phyloP scores from a whole-genome alignment of 2,113 vertebrate genomes.

The Micronycteris hirsuta region DNA sequence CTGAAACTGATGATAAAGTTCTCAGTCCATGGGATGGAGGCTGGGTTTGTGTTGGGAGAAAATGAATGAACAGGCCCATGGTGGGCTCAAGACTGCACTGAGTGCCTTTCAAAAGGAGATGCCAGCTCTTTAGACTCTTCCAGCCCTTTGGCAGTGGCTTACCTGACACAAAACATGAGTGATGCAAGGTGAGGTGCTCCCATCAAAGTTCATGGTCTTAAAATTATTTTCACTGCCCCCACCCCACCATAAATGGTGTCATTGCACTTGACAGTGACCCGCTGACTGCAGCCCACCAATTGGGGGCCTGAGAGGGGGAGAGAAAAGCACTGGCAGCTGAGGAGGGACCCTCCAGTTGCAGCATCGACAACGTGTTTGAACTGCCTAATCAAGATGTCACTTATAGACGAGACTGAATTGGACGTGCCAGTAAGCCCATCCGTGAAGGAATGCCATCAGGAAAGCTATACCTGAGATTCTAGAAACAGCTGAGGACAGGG shows the following conservation, averaged over 20 bases:
- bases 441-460: neutral
- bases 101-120: neutral
- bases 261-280: neutral
- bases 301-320: neutral
- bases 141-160: neutral
- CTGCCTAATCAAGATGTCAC: neutral
- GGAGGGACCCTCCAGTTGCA: neutral
- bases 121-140: neutral
- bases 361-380: neutral
- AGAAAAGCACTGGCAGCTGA: neutral
- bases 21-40: neutral
- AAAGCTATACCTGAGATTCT: neutral
- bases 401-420: neutral
- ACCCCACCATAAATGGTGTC: too few species aligned
- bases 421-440: rapidly evolving
- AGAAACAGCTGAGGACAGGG: neutral
- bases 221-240: neutral
- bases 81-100: neutral
- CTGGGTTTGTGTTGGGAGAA: neutral
- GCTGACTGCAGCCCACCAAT: neutral
- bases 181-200: neutral
- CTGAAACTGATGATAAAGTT: neutral
- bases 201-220: neutral
- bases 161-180: neutral
- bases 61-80: neutral